Base-by-base conservation (phyloP, 2,797 vertebrate genomes). In the Calcarius lapponicus region DNA sequence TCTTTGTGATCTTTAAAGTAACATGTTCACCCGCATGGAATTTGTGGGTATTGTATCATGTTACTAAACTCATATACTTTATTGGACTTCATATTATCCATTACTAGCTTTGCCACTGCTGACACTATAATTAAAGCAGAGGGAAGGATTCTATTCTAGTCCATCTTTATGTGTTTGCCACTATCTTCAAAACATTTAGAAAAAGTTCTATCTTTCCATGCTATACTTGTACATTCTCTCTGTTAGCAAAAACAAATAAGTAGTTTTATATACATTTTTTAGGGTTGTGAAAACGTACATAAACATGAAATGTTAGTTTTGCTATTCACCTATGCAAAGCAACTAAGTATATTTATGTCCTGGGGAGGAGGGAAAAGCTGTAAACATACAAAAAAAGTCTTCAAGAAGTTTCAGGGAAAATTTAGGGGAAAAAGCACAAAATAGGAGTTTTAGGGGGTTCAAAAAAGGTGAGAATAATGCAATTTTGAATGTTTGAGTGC, bases 1-100 rank as follows among this genome's bases (percentile, higher is more conserved):
- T 62, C 42, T 88, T 90, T 95, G 86, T 88, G 87, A 95, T 92
- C 74, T 95, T 82, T 93, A 91, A 81, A 95, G 86, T 38, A 93
- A 69, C 74, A 76, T 81, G 32, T 90, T 92, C 80, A 89, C 29
- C 17, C 80, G 17, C 66, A 74, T 22, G 66, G 86, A 88, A 95
- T 85, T 34, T 89, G 58, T 83, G 60, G 42, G 28, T 78, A 88
- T 42, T 89, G 79, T 94, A 93, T 89, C 75, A 92, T 76, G 54
- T 95, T 89, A 85, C 85, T 92, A 91, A 92, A 91, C 28, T 88
- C 80, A 67, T 58, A 79, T 25, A 91, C 51, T 90, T 91, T 71
- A 94, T 78, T 69, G 29, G 54, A 80, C 62, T 92, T 94, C 53
- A 34, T 61, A 90, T 86, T 86, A 92, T 38, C 47, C 15, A 9